Evolutionary conservation across 2,113 vertebrate species (phyloP), one percentile per base, ranked within the genome.

Genomic region (Cacatua alba): DNA sequence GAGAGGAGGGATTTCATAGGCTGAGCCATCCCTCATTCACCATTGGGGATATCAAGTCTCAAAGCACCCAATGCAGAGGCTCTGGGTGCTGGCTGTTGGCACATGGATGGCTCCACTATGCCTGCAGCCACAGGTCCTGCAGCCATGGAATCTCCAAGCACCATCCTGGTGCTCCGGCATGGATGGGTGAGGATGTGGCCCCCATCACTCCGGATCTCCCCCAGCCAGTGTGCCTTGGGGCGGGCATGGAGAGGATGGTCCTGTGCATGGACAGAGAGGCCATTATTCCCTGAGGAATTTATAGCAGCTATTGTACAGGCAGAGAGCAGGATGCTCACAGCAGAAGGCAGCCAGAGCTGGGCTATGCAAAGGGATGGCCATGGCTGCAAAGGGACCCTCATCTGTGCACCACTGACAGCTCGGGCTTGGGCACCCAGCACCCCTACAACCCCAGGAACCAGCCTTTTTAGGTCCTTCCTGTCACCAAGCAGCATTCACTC

Each of bases 341-440:
- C 59, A 37, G 82, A 44, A 8, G 20, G 59, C n/a, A 57, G 2
- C 43, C 46, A 4, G 49, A 29, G 55, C 37, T 41, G 67, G 26
- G 21, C 46, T 63, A 25, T 24, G 29, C 3, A 1, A 69, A 33
- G 25, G 82, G 57, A 15, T 0, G 3, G 39, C 26, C 35, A 12
- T 0, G 11, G 57, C 37, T 52, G 51, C 25, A 5, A 44, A 41
- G 57, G 43, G 57, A 76, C 41, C 67, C 25, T n/a, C 28, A 48
- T 13, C 65, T 24, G 19, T 1, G 8, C 43, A 21, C 5, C 1
- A 0, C 35, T 6, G 6, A 15, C 0, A 7, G 26, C 13, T 41
- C 9, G 2, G 26, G 37, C 28, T 62, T 55, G 4, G 5, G 19
- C 10, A 2, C 6, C 41, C 31, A 24, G 63, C 18, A 28, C 15